Evolutionary conservation across 2,888 invertebrate genomes (phyloP).

Genomic region (Plebejus anna): DNA sequence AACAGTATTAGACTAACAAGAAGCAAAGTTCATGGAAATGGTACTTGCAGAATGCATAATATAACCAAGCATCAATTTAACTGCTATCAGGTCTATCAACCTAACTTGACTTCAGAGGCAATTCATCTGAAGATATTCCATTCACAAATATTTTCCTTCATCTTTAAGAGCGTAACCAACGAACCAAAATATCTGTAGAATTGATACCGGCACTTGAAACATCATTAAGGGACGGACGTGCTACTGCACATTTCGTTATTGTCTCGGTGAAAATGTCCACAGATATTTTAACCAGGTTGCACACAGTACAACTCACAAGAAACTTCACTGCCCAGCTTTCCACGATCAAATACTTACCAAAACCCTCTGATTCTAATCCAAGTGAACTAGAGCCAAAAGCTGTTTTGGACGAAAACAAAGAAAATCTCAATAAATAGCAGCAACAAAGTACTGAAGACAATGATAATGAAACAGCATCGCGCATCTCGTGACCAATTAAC

Average conservation of each 20-base stretch:
- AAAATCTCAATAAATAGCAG: not conserved
- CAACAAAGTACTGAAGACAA: not conserved
- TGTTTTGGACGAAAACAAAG: not conserved
- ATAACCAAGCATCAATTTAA: not conserved
- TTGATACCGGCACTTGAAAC: too few relatives aligned
- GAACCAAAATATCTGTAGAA: too few relatives aligned
- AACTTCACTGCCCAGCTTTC: too few relatives aligned
- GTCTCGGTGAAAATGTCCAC: too few relatives aligned
- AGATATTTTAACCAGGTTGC: too few relatives aligned
- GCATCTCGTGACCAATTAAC: conserved; percentile 15
- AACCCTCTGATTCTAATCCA: too few relatives aligned
- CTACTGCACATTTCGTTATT: too few relatives aligned
- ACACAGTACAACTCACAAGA: too few relatives aligned
- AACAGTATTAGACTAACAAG: not conserved
- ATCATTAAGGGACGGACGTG: too few relatives aligned
- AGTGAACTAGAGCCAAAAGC: too few relatives aligned
- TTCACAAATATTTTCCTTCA: not conserved
- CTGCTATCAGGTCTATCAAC: not conserved
- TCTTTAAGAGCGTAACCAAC: too few relatives aligned
- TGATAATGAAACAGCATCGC: not conserved
- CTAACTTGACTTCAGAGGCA: not conserved
- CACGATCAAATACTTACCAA: too few relatives aligned
- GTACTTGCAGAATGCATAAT: not conserved
- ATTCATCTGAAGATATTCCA: not conserved
- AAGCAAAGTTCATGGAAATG: not conserved